Percentiles rank a stretch among this genome's conserved stretches.
Conservation (phyloP, 2,797 vertebrate species). For the Silurus lanzhouensis region DNA sequence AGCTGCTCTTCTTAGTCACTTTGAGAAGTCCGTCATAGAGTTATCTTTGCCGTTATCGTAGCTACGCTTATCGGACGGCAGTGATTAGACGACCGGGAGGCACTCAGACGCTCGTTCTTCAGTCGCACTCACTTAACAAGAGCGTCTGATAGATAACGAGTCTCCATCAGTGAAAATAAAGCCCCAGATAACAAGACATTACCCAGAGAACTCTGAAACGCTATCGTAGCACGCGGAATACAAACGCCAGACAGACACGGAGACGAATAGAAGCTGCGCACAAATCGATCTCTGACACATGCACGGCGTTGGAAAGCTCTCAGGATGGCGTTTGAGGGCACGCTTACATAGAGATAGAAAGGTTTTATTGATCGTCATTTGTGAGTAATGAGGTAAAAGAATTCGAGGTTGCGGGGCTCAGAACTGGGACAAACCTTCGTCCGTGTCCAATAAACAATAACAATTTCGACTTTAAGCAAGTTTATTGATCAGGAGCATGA, state of each 20-base stretch:
- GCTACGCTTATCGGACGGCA: not conserved
- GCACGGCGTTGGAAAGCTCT: not conserved
- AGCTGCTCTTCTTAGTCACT: not conserved
- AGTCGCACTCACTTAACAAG: conserved; percentile 27
- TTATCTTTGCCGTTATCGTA: not conserved
- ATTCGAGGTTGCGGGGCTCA: not conserved
- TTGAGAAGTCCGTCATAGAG: not conserved
- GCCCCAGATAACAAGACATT: conserved; percentile 36
- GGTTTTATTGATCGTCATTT: not conserved
- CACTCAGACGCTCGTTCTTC: conserved; percentile 19
- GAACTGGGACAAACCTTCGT: conserved; percentile 9
- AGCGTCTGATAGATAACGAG: conserved; percentile 51
- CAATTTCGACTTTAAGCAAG: not conserved
- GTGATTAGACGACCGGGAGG: conserved; percentile 13
- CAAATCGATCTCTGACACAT: conserved; percentile 29
- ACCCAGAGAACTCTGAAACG: conserved; percentile 29
- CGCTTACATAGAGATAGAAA: not conserved
- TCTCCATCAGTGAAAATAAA: conserved; percentile 37
- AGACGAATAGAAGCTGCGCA: conserved; percentile 27
- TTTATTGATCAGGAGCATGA: conserved; percentile 23
- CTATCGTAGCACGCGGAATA: not conserved
- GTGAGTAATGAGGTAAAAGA: not conserved
- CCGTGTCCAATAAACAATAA: not conserved
- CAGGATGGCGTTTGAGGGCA: not conserved
- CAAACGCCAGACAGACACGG: conserved; percentile 33